Base-by-base conservation (phyloP, 1,140 invertebrate genomes). In the Megalopta genalis region DNA sequence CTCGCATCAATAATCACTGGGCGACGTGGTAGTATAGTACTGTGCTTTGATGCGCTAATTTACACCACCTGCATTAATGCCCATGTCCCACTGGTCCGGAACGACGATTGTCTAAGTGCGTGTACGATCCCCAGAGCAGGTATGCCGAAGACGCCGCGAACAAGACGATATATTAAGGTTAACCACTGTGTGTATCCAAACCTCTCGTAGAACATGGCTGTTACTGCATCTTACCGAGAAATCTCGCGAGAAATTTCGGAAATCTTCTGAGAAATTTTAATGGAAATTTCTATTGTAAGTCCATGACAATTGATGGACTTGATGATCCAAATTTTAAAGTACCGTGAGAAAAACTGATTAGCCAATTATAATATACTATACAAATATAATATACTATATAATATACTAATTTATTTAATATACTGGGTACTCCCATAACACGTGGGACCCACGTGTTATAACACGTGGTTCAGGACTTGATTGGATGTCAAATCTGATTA, bases 21-120 rank as follows among this genome's bases (percentile, higher is more conserved):
- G 80, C 86, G 83, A 82, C 80, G 86, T 85, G 81, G 85, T 86
- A 83, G 76, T 70, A 68, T 68, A 70, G 68, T 72, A 59, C 82
- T 62, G 81, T 77, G 89, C 90, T 91, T 91, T 90, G 90, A 91
- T 89, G 88, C 90, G 86, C 87, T 91, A 90, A 91, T 91, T 91
- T 90, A 86, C 86, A 88, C 81, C 88, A 90, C 84, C 84, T 86
- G 84, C 88, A 84, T 60, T 81, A 84, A 83, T 81, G 81, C 75
- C 78, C 60, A 77, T 87, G 84, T 85, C 84, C 62, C 81, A 74
- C 59, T 65, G 63, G 81, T 81, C 76, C 69, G 76, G 83, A 82
- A 85, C 84, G 77, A 86, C 67, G 80, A 85, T 85, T 82, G 73
- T 84, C 83, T 85, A 85, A 85, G 83, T 81, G 73, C 75, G 64